Evolutionary conservation across 2,113 vertebrate genomes (phyloP).

Genomic region (Diadophis punctatus): DNA sequence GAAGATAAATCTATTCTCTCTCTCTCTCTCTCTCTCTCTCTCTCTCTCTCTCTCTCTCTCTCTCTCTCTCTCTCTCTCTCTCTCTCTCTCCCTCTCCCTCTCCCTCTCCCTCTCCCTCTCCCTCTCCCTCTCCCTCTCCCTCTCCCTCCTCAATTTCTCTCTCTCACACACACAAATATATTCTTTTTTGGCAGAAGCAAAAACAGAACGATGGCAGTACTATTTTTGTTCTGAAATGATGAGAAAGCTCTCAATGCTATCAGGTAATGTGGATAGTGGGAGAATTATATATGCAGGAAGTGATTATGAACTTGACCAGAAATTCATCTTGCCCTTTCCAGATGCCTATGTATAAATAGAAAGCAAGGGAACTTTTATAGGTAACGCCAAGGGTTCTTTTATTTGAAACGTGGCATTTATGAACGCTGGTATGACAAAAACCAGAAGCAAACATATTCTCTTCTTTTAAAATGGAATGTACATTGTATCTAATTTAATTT

Average conservation of each 20-base stretch:
- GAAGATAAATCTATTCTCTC: not conserved
- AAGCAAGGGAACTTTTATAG: not conserved
- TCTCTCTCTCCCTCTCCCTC: not conserved
- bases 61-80: no score
- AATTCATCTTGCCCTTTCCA: not conserved
- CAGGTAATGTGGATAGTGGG: not conserved
- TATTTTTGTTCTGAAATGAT: not conserved
- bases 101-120: not conserved
- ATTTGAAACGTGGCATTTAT: not conserved
- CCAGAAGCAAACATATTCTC: not conserved
- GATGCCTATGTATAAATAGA: not conserved
- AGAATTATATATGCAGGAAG: not conserved
- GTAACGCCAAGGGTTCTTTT: not conserved
- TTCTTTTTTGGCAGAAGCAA: not conserved
- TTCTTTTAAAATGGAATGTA: constrained; percentile 1
- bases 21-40: not conserved
- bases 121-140: no score
- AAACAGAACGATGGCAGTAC: not conserved
- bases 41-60: not conserved
- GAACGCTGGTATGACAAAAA: not conserved
- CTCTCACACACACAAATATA: not conserved
- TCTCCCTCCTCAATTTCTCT: no score
- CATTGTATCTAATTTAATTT: constrained; percentile 3
- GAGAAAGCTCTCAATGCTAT: not conserved
- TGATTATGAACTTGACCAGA: not conserved